These are phyloP conservation scores for Meghimatium bilineatum DNA, from an alignment of 2,888 invertebrate genomes.

Conservation along the genomic window DNA sequence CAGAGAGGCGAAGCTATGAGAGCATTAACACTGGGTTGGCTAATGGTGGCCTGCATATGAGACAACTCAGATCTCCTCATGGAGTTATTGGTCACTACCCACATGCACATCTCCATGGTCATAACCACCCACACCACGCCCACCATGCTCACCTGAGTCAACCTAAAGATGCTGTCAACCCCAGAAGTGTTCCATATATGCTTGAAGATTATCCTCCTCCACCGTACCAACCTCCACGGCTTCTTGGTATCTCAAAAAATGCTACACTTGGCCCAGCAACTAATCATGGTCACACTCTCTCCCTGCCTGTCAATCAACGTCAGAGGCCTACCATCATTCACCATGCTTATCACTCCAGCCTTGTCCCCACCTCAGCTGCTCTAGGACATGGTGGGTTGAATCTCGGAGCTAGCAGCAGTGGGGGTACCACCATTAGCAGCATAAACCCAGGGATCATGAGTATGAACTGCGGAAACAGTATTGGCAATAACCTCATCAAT, in stretches of 20 bases:
- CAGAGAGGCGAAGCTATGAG: conserved; percentile 70
- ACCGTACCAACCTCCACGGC: conserved; percentile 68
- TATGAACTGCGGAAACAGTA: conserved; percentile 5
- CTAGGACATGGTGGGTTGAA: conserved; percentile 33
- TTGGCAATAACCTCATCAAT: conserved; percentile 11
- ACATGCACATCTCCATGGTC: conserved; percentile 52
- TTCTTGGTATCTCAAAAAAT: conserved; percentile 49
- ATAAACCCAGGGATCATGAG: conserved; percentile 21
- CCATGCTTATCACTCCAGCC: conserved; percentile 46
- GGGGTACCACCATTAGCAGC: conserved; percentile 34
- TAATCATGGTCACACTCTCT: conserved; percentile 53
- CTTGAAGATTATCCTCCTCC: conserved; percentile 71
- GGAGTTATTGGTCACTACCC: conserved; percentile 47
- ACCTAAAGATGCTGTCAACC: conserved; percentile 48
- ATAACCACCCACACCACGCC: conserved; percentile 52
- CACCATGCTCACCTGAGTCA: conserved; percentile 48
- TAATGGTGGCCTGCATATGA: conserved; percentile 43
- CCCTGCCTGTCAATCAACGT: conserved; percentile 51
- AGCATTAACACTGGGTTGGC: conserved; percentile 69
- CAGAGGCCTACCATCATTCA: conserved; percentile 45
- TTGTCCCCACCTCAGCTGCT: conserved; percentile 47
- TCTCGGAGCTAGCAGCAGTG: conserved; percentile 23
- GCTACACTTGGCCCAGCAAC: conserved; percentile 22
- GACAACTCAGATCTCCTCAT: conserved; percentile 52
- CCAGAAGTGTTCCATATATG: conserved; percentile 60